Conservation (phyloP, 2,113 vertebrate genomes). For the Lophius piscatorius region DNA sequence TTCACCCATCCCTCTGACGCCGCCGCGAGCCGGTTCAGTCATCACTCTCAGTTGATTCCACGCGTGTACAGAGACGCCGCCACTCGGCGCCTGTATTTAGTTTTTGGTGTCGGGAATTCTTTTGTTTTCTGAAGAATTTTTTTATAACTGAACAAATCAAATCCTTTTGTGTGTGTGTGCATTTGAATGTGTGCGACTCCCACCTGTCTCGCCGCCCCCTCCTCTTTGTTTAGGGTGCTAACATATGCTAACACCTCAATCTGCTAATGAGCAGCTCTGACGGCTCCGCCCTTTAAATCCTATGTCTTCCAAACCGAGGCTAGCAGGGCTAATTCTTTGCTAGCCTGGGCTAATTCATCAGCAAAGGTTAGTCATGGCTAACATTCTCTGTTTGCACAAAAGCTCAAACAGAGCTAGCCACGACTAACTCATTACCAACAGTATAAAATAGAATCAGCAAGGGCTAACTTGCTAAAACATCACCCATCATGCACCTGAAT, state of each 20-base stretch:
- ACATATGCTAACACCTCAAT: conserved; percentile 59
- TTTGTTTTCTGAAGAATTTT: conserved; percentile 43
- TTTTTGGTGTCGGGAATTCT: conserved; percentile 41
- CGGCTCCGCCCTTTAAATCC: conserved; percentile 28
- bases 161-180: conserved; percentile 10
- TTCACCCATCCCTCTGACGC: conserved; percentile 39
- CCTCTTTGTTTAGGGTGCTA: conserved; percentile 45
- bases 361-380: conserved; percentile 5
- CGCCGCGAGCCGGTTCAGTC: conserved; percentile 51
- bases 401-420: conserved; percentile 1
- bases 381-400: neutral
- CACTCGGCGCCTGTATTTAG: conserved; percentile 20
- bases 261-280: conserved; percentile 36
- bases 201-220: conserved; percentile 23
- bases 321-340: conserved; percentile 5
- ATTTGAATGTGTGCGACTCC: conserved; percentile 25
- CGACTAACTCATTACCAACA: neutral
- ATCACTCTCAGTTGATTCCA: conserved; percentile 69
- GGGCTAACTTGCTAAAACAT: conserved; percentile 5
- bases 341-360: conserved; percentile 29
- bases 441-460: neutral
- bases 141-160: conserved; percentile 71
- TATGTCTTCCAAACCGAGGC: conserved; percentile 69
- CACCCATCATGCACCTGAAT: too few species aligned
- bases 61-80: conserved; percentile 49